Base-by-base conservation (phyloP, 2,113 vertebrate species). In the Cacatua alba region DNA sequence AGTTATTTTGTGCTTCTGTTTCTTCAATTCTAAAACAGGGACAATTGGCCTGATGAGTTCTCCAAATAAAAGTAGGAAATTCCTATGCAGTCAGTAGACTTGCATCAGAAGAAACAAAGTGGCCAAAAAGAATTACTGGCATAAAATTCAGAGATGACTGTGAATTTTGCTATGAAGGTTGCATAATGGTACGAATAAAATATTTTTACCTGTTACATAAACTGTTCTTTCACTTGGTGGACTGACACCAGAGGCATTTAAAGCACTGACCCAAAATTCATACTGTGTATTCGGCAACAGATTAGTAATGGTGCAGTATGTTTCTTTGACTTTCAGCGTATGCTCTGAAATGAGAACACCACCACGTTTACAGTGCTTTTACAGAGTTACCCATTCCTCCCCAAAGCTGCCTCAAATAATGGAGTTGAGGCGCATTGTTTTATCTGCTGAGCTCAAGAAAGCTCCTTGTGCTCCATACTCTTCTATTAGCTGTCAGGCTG, bases 191-290 rank as follows among this genome's bases (percentile, higher is more conserved):
- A 82, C 6, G 16, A 94, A 88, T 75, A 48, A 95, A 86, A 20
- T 65, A 35, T 63, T 23, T 65, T 97, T 98, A 99, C 99, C 99
- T 94, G 99, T 99, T 97, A 99, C 98, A 90, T 99, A 99, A 31
- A 99, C 98, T 3, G 98, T 98, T 82, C 96, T 98, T 97, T 99
- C 99, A 44, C 99, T 99, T 33, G 98, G 97, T 18, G 99, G 98
- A 78, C 99, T 99, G 95, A 97, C 95, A 43, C 99, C 99, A 0
- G 99, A 98, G 59, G 98, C 98, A 96, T 99, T 99, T 86, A 98
- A 97, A 35, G 99, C 99, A 11, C 98, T 99, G 86, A 99, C 99
- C 99, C 99, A 99, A 83, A 99, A 99, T 92, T 99, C 99, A 52
- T 99, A 99, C 92, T 99, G 99, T 31, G 98, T 98, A 12, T 99